Evolutionary conservation across 2,113 vertebrate genomes (phyloP).

Genomic region (Mus spicilegus): DNA sequence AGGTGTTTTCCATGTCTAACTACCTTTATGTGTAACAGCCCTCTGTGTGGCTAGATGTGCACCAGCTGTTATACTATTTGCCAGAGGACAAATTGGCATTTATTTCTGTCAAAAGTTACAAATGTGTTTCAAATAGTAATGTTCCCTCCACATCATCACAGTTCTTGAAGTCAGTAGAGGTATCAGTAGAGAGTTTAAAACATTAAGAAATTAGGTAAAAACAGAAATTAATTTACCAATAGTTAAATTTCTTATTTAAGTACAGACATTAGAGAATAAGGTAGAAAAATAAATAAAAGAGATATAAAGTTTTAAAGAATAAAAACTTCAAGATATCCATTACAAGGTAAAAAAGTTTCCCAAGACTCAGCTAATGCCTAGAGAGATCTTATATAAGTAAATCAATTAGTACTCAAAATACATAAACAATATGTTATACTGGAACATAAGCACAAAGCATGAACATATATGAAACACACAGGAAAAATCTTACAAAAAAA

Average conservation of each 20-base stretch:
- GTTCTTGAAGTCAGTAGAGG: not conserved
- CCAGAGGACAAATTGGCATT: not conserved
- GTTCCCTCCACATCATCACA: not conserved
- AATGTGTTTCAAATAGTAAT: not conserved
- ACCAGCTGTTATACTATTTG: not conserved
- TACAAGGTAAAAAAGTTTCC: not conserved
- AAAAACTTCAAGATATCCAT: not conserved
- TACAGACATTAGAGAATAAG: not conserved
- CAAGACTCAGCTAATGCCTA: not conserved
- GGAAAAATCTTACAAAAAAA: not conserved
- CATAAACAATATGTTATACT: not conserved
- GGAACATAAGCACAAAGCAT: slow-evolving; percentile 7
- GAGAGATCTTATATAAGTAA: not conserved
- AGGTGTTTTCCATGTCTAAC: not conserved
- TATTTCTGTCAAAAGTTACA: not conserved
- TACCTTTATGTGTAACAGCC: not conserved
- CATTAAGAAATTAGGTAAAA: slow-evolving; percentile 8
- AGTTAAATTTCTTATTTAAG: slow-evolving; percentile 44
- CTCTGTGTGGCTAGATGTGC: not conserved
- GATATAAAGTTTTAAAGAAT: not conserved
- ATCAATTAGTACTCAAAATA: not conserved
- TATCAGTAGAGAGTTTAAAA: not conserved
- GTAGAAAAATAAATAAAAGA: not conserved
- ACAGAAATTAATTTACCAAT: not conserved
- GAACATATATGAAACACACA: not conserved